These are phyloP conservation scores for Chromobotia macracanthus DNA, from an alignment of 2,797 vertebrate species.

Conservation along the genomic window DNA sequence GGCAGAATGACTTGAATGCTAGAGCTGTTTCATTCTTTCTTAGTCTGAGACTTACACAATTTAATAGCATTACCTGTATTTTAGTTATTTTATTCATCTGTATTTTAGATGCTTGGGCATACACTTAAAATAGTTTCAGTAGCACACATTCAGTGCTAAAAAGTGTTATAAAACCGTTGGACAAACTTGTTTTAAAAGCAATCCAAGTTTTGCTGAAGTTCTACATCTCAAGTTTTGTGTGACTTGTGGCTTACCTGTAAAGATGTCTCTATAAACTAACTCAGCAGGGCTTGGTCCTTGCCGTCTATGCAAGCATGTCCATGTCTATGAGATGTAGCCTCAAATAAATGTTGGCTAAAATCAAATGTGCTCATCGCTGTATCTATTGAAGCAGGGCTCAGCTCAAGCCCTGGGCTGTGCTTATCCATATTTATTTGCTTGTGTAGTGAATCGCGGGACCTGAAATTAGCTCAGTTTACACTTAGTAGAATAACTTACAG, in stretches of 20 bases:
- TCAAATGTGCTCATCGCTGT: constrained; percentile 12
- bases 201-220: no score
- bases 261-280: background rate
- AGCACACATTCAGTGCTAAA: no score
- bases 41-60: background rate
- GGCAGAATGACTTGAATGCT: background rate
- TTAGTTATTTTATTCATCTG: no score
- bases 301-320: background rate
- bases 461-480: constrained; percentile 65
- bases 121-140: no score
- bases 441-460: constrained; percentile 50
- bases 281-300: background rate
- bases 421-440: background rate
- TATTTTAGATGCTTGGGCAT: background rate
- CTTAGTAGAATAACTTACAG: constrained; percentile 54
- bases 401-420: background rate
- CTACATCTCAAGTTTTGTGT: background rate
- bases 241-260: background rate
- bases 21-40: background rate
- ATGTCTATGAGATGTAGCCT: background rate
- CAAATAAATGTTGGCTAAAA: constrained; percentile 8
- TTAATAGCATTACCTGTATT: background rate
- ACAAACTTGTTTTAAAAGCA: no score
- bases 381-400: background rate
- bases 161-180: no score